Percentiles rank a stretch among this genome's conserved stretches.
Conservation (phyloP, 2,113 vertebrate species). For the Dipodomys spectabilis region DNA sequence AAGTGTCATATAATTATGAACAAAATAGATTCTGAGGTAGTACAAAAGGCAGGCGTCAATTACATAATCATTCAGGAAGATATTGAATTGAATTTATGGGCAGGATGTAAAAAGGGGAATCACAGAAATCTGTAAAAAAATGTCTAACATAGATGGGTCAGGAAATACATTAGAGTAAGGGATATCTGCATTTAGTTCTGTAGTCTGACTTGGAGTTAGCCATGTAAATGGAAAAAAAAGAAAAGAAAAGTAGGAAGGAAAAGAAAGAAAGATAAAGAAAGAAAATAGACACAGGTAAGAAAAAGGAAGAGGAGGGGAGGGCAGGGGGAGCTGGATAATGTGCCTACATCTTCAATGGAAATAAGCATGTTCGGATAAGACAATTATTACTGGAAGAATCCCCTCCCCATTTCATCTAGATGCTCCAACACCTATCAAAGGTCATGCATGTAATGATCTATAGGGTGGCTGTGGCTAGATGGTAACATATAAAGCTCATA, state of each 20-base stretch:
- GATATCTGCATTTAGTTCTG: not conserved
- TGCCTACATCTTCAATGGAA: not conserved
- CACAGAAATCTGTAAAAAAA: not conserved
- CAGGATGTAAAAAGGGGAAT: conserved; percentile 5
- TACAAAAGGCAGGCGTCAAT: not conserved
- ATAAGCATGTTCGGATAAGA: not conserved
- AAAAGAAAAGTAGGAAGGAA: not conserved
- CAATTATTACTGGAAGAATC: not conserved
- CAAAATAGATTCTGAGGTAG: not conserved
- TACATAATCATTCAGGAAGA: not conserved
- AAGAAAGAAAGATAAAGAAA: not conserved
- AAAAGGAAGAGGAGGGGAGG: no score
- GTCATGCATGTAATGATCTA: not conserved
- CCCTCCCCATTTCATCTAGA: not conserved
- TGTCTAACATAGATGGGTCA: not conserved
- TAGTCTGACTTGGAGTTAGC: not conserved
- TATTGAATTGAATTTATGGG: not conserved
- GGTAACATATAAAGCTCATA: not conserved
- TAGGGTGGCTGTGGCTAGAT: not conserved
- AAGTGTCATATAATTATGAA: not conserved
- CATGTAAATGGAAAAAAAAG: not conserved
- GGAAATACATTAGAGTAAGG: not conserved
- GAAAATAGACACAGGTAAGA: not conserved
- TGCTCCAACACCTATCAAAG: not conserved
- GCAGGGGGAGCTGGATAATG: fast-evolving